Percentiles rank a stretch among this genome's conserved stretches.
These are phyloP conservation scores for Netelia inedita DNA, from an alignment of 2,888 invertebrate genomes.

Conservation along the genomic window DNA sequence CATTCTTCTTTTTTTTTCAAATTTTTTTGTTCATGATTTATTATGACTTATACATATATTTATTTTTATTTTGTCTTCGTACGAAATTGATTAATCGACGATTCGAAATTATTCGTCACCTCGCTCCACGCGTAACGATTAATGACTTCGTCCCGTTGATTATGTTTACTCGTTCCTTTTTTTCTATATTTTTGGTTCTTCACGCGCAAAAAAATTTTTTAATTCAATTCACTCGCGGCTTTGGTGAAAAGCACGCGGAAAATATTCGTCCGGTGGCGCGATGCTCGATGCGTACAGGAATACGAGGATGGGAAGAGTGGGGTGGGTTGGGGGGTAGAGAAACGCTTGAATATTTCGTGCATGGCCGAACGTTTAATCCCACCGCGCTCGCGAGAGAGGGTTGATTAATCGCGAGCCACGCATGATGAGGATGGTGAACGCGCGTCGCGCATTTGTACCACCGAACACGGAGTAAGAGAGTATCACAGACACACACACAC, in stretches of 20 bases:
- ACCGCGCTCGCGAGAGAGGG: slow-evolving; percentile 46
- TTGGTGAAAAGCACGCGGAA: slow-evolving; percentile 38
- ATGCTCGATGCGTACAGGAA: slow-evolving; percentile 17
- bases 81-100: not conserved
- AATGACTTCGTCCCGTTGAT: not conserved
- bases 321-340: not conserved
- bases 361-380: slow-evolving; percentile 66
- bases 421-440: slow-evolving; percentile 59
- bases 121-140: not conserved
- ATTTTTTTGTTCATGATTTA: not conserved
- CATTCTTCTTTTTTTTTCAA: not conserved
- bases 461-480: slow-evolving; percentile 26
- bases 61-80: not conserved
- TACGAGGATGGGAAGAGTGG: not conserved
- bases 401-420: slow-evolving; percentile 67
- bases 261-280: slow-evolving; percentile 31
- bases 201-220: not conserved
- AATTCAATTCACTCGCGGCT: slow-evolving; percentile 38
- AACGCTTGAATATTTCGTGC: slow-evolving; percentile 66
- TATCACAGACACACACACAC: no score
- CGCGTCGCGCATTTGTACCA: slow-evolving; percentile 61
- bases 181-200: not conserved
- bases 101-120: not conserved
- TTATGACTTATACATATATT: not conserved
- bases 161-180: slow-evolving; percentile 15